Evolutionary conservation across 2,113 vertebrate genomes (phyloP).

Genomic region (Tachysurus fulvidraco): DNA sequence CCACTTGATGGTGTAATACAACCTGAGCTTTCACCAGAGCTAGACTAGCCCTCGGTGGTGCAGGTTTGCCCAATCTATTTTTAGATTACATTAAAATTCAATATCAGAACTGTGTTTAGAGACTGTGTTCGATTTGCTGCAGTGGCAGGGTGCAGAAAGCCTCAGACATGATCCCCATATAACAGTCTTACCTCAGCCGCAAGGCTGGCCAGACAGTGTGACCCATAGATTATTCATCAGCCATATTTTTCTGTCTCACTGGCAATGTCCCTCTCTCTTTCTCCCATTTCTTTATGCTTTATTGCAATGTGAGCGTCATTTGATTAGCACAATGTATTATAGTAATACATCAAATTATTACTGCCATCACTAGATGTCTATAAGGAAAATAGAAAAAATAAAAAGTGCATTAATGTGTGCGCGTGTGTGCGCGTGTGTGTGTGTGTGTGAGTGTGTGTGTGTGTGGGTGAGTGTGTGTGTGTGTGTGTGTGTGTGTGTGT

Average conservation of each 20-base stretch:
- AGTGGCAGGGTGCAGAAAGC: conserved; percentile 7
- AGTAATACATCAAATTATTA: conserved; percentile 56
- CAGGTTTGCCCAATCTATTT: neutral
- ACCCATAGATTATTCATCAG: conserved; percentile 57
- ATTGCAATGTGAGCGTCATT: conserved; percentile 58
- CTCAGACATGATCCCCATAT: conserved; percentile 38
- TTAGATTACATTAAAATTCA: conserved; percentile 20
- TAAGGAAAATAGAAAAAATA: neutral
- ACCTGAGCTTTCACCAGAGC: neutral
- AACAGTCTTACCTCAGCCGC: conserved; percentile 37
- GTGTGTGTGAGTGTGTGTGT: no score
- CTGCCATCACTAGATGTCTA: conserved; percentile 33
- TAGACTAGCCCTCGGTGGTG: neutral
- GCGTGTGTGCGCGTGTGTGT: conserved; percentile 20
- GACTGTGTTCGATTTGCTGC: neutral
- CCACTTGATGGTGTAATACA: neutral
- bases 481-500: conserved; percentile 23
- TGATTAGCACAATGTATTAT: conserved; percentile 64
- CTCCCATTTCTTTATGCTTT: conserved; percentile 53
- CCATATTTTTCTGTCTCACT: conserved; percentile 6
- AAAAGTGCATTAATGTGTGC: neutral
- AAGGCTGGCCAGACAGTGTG: conserved; percentile 27
- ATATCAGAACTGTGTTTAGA: neutral
- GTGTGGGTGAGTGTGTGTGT: conserved; percentile 27
- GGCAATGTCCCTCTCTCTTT: conserved; percentile 8